Base-by-base conservation (phyloP, 2,888 invertebrate species). In the Hymenopus coronatus region DNA sequence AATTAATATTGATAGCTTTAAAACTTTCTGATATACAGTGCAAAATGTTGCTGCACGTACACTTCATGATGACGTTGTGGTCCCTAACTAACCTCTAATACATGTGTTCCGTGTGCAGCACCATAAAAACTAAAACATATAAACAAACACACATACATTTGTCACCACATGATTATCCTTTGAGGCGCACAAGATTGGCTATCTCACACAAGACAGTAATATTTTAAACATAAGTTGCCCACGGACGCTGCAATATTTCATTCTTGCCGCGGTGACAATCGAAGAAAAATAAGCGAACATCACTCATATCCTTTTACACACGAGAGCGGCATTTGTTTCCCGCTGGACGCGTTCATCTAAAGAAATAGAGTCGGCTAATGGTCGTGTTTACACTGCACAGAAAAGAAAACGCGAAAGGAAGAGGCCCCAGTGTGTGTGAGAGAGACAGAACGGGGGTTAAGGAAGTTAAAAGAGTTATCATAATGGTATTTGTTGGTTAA, bases 391-490 rank as follows among this genome's bases (percentile, higher is more conserved):
- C 86, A 86, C 86, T 28, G 30, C 87, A 70, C 33, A 40, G 28
- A n/a, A 15, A 88, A 83, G 82, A 84, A 88, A 84, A 83, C 28
- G 83, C 28, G 33, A 83, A 33, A 82, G 30, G 28, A 87, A 82
- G 87, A 40, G 54, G 15, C 3, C 7, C 15, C 3, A 15, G 15
- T 3, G 54, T 0, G 54, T 2, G 54, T 6, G 54, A 70, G 54
- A 70, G 54, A 54, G 54, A 88, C 54, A 84, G 89, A 87, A 89
- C 84, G 82, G 9, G 88, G 89, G 88, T 89, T 89, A 90, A 88
- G 88, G 89, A 89, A 88, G 90, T 88, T 90, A 89, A 89, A 89
- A 90, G 90, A 90, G 90, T 89, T 90, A 89, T 88, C 88, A 89
- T 90, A 90, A 90, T 90, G 85, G 90, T 88, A 90, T 90, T 90